Conservation (phyloP, 2,888 invertebrate genomes). For the Elmis aenea region DNA sequence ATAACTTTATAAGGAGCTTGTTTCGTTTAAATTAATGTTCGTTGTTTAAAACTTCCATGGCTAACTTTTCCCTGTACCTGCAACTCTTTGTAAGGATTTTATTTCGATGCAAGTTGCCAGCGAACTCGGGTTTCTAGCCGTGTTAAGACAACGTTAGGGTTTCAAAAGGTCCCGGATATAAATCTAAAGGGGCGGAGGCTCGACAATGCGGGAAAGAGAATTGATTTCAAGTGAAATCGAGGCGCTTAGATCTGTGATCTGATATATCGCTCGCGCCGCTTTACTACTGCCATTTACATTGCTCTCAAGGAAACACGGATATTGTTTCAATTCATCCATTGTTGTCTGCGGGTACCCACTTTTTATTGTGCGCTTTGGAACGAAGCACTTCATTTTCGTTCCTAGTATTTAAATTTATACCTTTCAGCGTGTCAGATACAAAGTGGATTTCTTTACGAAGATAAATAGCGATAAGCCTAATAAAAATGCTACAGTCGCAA, state of each 20-base stretch:
- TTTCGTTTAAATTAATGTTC: slow-evolving; percentile 21
- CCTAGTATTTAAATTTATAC: slow-evolving; percentile 1
- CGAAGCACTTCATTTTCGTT: too few species aligned
- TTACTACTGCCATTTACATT: slow-evolving; percentile 22
- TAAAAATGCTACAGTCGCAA: too few species aligned
- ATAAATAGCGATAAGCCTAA: slow-evolving; percentile 1
- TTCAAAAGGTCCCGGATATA: slow-evolving; percentile 38
- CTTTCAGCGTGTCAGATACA: not conserved
- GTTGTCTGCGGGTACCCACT: slow-evolving; percentile 1
- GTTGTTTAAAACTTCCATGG: too few species aligned
- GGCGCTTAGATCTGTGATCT: slow-evolving; percentile 39
- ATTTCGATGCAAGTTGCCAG: slow-evolving; percentile 20
- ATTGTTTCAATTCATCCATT: slow-evolving; percentile 20
- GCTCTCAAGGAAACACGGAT: slow-evolving; percentile 18
- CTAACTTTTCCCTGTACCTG: not conserved
- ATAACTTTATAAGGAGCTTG: slow-evolving; percentile 30
- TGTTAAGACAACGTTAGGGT: slow-evolving; percentile 41
- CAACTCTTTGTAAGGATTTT: not conserved
- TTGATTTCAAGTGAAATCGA: slow-evolving; percentile 41
- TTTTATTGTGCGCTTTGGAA: too few species aligned
- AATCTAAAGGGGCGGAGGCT: slow-evolving; percentile 36
- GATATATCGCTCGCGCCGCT: slow-evolving; percentile 33
- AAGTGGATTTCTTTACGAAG: not conserved
- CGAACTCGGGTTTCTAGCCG: slow-evolving; percentile 33
- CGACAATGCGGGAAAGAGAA: slow-evolving; percentile 37